Base-by-base conservation (phyloP, 2,888 invertebrate genomes). In the Ophion ventricosus region DNA sequence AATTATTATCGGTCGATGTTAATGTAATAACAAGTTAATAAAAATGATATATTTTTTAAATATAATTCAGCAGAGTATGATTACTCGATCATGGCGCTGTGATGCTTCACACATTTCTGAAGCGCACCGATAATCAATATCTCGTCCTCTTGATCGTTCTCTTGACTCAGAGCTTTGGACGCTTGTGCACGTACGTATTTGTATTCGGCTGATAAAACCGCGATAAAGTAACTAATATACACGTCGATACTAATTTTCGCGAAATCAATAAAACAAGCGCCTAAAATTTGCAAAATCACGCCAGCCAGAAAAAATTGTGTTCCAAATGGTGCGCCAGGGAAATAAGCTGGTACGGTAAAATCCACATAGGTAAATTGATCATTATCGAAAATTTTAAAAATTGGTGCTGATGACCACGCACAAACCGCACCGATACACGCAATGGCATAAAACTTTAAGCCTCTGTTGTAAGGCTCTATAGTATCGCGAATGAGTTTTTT, bases 211-310 rank as follows among this genome's bases (percentile, higher is more conserved):
- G 89, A 87, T 20, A 89, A 26, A 7, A 90, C 59, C 0, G 87
- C 76, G 23, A 90, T 86, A 4, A 87, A 61, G 54, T 90, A 82
- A 64, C 87, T 88, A 14, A 86, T 83, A 57, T 90, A 90, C 14
- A 90, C 5, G 49, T 90, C 90, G 1, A 88, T 56, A 10, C 87
- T 66, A 14, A 82, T 76, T 70, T 90, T 90, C 25, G 84, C 87
- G 0, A 82, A 10, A 2, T 88, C 82, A 5, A 79, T 26, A 35
- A 79, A 87, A 0, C 57, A 11, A 0, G 73, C 14, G 14, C 85
- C 87, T 2, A 87, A 2, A 0, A 67, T 8, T 72, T 89, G 56
- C 0, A 88, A 26, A 0, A 87, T 0, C 1, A 84, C 64, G 0
- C 82, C 87, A 0, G 25, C n/a, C 0, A 85, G 2, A 29, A 89